Base-by-base conservation (phyloP, 2,888 invertebrate genomes). In the Penaeus monodon region DNA sequence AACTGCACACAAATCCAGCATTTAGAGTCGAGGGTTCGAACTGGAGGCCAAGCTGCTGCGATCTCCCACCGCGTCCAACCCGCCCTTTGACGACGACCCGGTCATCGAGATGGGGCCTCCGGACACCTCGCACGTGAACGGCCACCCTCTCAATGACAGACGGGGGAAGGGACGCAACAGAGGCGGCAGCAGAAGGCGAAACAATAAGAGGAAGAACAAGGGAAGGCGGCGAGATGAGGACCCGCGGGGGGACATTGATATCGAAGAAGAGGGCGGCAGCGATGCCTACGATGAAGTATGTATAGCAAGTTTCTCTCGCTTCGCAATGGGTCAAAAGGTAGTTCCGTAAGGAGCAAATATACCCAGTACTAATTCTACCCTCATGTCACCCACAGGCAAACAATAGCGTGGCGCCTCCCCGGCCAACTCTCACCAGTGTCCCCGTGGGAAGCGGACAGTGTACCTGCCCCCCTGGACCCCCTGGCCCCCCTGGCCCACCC, bases 1-100 rank as follows among this genome's bases (percentile, higher is more conserved):
- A 91, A 91, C 88, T 91, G 91, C 82, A 90, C 91, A 1, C 89
- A 90, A 24, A 89, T 91, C 57, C 81, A 88, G 8, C 73, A 79
- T 76, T 70, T 91, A 84, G 88, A 89, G 64, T 89, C 89, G 29
- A 88, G 91, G n/a, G 77, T 91, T 29, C 78, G 86, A 27, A 90
- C 90, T 91, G 88, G 91, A 90, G 77, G 85, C 88, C 64, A 89
- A 89, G 74, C 24, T 90, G 33, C 88, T 86, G 24, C 78, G 84
- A 4, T 74, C 84, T 0, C 88, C 84, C 14, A 64, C 81, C 0
- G 84, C 86, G 20, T 81, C 85, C n/a, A 20, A 57, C 22, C 76
- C 76, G 20, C 86, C 80, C 24, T 49, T 74, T 10, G 76, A 81
- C 66, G 33, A 33, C 12, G 68, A 74, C 4, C 65, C 80, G 24